Evolutionary conservation across 2,797 vertebrate genomes (phyloP).

Genomic region (Pelochelys cantorii): DNA sequence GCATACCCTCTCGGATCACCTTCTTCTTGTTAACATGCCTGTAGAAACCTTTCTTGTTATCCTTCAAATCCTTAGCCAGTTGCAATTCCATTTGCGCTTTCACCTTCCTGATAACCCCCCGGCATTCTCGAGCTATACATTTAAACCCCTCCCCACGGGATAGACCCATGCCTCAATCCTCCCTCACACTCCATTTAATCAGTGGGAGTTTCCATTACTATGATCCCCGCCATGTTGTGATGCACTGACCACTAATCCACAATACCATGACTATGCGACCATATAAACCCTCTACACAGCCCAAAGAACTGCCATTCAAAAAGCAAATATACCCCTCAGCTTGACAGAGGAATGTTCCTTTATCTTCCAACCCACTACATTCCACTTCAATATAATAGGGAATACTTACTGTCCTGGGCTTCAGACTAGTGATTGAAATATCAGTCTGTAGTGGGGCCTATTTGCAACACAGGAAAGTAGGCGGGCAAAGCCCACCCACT

Average conservation of each 20-base stretch:
- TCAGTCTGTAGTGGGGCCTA: no score
- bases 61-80: no score
- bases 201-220: not conserved
- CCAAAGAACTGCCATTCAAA: not conserved
- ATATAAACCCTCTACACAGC: not conserved
- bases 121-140: no score
- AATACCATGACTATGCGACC: not conserved
- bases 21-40: no score
- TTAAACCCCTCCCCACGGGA: no score
- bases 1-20: no score
- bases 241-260: not conserved
- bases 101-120: no score
- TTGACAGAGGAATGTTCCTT: not conserved
- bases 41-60: no score
- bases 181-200: not conserved
- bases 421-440: not conserved
- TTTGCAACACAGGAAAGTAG: no score
- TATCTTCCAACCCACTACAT: not conserved
- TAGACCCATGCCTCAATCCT: not conserved
- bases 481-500: no score
- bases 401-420: accelerated
- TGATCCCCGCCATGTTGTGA: not conserved
- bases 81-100: no score
- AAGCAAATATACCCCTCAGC: not conserved
- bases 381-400: not conserved